A percentile compares a stretch with the other conserved stretches of the same genome.
phyloP scores from a whole-genome alignment of 2,888 invertebrate genomes.

The Halocaridina rubra region DNA sequence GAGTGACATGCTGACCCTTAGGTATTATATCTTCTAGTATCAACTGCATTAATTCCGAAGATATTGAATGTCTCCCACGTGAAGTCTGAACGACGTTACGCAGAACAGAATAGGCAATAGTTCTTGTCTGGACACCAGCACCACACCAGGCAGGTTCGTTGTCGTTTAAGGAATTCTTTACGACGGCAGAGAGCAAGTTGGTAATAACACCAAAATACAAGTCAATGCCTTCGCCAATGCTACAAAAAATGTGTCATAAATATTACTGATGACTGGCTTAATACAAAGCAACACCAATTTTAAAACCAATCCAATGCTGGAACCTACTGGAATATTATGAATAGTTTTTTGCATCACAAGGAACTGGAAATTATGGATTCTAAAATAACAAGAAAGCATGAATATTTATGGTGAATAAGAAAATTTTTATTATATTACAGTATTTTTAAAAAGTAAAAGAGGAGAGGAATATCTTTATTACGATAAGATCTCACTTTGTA shows the following conservation, averaged over 20 bases:
- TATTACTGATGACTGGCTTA: too few species aligned
- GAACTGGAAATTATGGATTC: too few species aligned
- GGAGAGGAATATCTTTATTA: too few species aligned
- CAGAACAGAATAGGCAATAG: constrained; percentile 29
- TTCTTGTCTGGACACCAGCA: constrained; percentile 16
- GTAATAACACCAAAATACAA: constrained; percentile 11
- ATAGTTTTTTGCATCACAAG: too few species aligned
- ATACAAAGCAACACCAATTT: too few species aligned
- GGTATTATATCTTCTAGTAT: constrained; percentile 20
- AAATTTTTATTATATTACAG: too few species aligned
- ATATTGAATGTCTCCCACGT: constrained; percentile 16
- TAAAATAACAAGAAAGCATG: too few species aligned
- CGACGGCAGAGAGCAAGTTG: background rate
- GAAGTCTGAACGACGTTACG: constrained; percentile 8
- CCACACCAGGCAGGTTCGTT: constrained; percentile 1
- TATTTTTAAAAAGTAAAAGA: too few species aligned
- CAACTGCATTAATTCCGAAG: background rate
- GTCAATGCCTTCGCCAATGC: constrained; percentile 30
- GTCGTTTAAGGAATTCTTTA: background rate
- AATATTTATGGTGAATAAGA: too few species aligned
- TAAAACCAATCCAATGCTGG: too few species aligned
- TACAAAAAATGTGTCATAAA: background rate
- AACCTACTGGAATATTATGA: too few species aligned
- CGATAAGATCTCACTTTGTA: too few species aligned
- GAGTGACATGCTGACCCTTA: constrained; percentile 17